phyloP scores from a whole-genome alignment of 2,888 invertebrate species.

The Metacarcinus magister region DNA sequence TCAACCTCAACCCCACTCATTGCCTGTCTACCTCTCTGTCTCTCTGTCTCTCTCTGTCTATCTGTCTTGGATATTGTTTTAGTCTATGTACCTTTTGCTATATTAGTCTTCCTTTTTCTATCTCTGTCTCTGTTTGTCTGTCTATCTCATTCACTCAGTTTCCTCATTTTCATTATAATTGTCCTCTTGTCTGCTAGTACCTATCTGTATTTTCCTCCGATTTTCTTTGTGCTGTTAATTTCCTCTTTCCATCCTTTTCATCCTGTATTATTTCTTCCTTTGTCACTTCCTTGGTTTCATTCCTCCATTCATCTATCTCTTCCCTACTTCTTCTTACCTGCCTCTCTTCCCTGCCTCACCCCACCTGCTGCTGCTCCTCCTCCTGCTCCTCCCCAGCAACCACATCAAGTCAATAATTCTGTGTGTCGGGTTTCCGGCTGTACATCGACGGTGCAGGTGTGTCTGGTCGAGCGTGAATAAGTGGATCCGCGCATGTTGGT shows the following conservation, averaged over 20 bases:
- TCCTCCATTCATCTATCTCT: not conserved
- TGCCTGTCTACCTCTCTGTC: not conserved
- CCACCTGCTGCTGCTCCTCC: not conserved
- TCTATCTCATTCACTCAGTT: not conserved
- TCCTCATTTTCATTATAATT: not conserved
- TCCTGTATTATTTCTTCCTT: not conserved
- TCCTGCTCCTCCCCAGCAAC: not conserved
- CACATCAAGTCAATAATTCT: not conserved
- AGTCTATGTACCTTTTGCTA: not conserved
- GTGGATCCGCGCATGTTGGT: not conserved
- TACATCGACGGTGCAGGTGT: not conserved
- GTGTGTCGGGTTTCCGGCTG: not conserved
- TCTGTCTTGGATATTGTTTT: not conserved
- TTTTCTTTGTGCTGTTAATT: not conserved
- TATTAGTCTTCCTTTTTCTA: not conserved
- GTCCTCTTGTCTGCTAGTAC: no score
- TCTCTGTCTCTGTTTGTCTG: constrained; percentile 2
- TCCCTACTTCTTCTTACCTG: not conserved
- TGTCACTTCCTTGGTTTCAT: no score
- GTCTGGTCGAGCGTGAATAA: not conserved
- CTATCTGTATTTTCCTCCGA: not conserved
- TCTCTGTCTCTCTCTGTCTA: constrained; percentile 7
- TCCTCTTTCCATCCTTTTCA: not conserved
- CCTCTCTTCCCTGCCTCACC: not conserved
- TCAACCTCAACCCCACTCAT: not conserved